A percentile compares a stretch with the other conserved stretches of the same genome.
These are phyloP conservation scores for Rotaria sp. DNA, from an alignment of 2,888 invertebrate genomes.

Conservation along the genomic window DNA sequence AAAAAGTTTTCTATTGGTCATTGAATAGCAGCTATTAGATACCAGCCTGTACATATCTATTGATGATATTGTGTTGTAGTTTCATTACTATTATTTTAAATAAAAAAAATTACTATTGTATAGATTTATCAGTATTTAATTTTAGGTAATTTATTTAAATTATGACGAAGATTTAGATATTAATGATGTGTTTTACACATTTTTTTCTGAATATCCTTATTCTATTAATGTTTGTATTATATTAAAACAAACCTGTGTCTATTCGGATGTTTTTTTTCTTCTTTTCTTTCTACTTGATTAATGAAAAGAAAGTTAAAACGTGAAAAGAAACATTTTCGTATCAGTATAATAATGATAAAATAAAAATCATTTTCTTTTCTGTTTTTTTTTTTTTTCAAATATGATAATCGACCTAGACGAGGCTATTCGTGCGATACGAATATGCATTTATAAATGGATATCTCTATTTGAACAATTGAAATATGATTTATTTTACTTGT, in stretches of 20 bases:
- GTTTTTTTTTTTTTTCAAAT: neutral
- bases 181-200: too few species aligned
- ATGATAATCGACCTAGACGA: neutral
- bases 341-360: neutral
- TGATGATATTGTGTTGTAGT: neutral
- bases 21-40: neutral
- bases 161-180: too few species aligned
- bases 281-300: neutral
- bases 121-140: too few species aligned
- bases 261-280: too few species aligned
- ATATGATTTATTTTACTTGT: neutral
- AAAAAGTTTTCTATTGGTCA: neutral
- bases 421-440: neutral
- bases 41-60: neutral
- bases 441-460: neutral
- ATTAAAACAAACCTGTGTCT: too few species aligned
- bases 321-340: neutral
- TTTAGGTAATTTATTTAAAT: too few species aligned
- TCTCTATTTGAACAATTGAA: neutral
- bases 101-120: too few species aligned
- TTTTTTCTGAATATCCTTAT: too few species aligned
- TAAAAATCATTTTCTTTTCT: neutral
- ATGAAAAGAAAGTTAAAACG: neutral
- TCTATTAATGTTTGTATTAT: too few species aligned
- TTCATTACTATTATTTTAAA: too few species aligned